Evolutionary conservation across 2,888 invertebrate genomes (phyloP).

Genomic region (Dichetophora obliterata): DNA sequence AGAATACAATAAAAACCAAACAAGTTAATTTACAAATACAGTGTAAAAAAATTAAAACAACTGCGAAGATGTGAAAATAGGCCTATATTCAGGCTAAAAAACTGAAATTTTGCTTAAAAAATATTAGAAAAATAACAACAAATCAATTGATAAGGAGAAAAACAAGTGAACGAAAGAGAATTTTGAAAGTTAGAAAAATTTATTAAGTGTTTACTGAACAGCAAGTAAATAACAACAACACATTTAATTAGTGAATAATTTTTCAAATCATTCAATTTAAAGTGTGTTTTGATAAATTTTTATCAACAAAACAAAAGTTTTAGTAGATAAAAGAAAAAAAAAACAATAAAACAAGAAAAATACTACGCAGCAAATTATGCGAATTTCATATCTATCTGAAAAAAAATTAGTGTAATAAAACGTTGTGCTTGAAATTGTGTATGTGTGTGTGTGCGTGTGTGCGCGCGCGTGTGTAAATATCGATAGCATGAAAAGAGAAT

Average conservation of each 20-base stretch:
- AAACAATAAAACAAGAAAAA: constrained; percentile 46
- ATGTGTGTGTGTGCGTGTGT: neutral
- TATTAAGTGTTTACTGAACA: neutral
- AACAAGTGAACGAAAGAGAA: neutral
- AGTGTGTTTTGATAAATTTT: too few relatives aligned
- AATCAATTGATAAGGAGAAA: neutral
- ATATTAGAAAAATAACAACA: neutral
- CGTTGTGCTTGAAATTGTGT: neutral
- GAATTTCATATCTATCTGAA: constrained; percentile 41
- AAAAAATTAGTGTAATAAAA: constrained; percentile 1
- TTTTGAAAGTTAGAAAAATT: neutral
- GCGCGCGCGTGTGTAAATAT: neutral
- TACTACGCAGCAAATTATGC: constrained; percentile 53
- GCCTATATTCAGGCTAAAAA: neutral
- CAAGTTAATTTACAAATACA: neutral
- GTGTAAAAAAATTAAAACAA: neutral
- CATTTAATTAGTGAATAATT: too few relatives aligned
- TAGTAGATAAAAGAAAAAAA: constrained; percentile 26
- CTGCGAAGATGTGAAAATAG: neutral
- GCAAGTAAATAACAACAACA: neutral
- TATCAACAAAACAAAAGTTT: too few relatives aligned
- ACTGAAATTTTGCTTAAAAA: neutral
- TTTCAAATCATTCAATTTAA: too few relatives aligned
- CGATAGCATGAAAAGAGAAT: neutral
- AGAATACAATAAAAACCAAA: neutral